Percentiles rank a stretch among this genome's conserved stretches.
These are phyloP conservation scores for Arizona elegans DNA, from an alignment of 2,113 vertebrate species.

Conservation along the genomic window DNA sequence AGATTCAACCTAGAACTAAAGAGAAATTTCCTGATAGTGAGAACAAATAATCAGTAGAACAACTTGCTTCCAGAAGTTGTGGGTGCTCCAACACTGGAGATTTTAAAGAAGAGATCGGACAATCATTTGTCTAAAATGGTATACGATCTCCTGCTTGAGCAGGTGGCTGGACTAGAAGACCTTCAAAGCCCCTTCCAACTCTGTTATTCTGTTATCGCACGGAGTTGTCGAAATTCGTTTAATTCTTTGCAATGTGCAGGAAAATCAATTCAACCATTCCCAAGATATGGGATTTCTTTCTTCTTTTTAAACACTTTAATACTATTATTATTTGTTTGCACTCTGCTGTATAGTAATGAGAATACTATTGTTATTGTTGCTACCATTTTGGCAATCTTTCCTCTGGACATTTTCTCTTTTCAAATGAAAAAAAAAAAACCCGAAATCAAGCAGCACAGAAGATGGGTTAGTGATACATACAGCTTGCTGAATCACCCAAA, in stretches of 20 bases:
- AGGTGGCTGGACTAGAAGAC: neutral
- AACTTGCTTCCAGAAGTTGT: neutral
- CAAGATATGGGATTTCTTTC: neutral
- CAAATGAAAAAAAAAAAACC: neutral
- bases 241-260: neutral
- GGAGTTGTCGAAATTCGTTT: neutral
- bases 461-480: constrained; percentile 20
- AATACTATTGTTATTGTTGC: neutral
- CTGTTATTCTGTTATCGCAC: neutral
- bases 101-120: neutral
- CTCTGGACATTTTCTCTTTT: constrained; percentile 3
- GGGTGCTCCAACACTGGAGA: neutral
- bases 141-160: neutral
- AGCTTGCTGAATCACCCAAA: constrained; percentile 30
- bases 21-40: neutral
- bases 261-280: neutral
- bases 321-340: neutral
- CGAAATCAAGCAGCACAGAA: neutral
- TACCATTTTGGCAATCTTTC: neutral
- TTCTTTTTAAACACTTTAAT: neutral
- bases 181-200: neutral
- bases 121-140: neutral
- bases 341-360: neutral
- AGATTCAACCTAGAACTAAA: neutral
- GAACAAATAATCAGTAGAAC: neutral